Evolutionary conservation across 2,797 vertebrate genomes (phyloP).

Genomic region (Botia kubotai): DNA sequence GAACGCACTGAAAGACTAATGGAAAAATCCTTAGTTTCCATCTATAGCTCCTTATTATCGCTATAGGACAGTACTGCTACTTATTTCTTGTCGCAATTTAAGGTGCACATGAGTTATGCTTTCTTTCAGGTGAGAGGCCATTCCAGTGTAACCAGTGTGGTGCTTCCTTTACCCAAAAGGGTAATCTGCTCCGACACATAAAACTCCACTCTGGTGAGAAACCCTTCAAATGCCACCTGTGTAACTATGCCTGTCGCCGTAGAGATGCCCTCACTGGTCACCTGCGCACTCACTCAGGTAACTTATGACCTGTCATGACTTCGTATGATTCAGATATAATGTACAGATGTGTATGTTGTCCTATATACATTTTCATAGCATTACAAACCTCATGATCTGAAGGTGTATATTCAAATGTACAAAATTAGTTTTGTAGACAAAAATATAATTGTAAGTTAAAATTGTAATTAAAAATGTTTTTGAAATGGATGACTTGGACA

Average conservation of each 20-base stretch:
- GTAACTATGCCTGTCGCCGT: conserved; percentile 97
- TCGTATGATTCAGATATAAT: not conserved
- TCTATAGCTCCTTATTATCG: too few species aligned
- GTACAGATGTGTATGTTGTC: not conserved
- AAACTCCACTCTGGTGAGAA: conserved; percentile 99
- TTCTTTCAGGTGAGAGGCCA: conserved; percentile 89
- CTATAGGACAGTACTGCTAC: too few species aligned
- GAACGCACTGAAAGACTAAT: not conserved
- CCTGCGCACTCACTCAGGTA: conserved; percentile 96
- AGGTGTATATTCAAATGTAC: too few species aligned
- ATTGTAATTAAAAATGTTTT: too few species aligned
- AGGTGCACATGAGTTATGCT: conserved; percentile 49
- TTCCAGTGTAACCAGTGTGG: conserved; percentile 99
- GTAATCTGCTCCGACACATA: conserved; percentile 97
- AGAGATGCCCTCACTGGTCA: conserved; percentile 98
- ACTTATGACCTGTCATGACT: conserved; percentile 52
- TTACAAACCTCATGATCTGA: too few species aligned
- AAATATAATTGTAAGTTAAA: too few species aligned
- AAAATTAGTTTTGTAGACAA: too few species aligned
- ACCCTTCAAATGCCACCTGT: conserved; percentile 98
- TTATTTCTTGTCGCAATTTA: not conserved
- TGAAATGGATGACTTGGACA: too few species aligned
- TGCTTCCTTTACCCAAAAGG: conserved; percentile 98
- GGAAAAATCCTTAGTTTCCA: not conserved
- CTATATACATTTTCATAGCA: too few species aligned